Evolutionary conservation across 2,888 invertebrate species (phyloP), one percentile per base, ranked within the genome.

Genomic region (Portevinia maculata): DNA sequence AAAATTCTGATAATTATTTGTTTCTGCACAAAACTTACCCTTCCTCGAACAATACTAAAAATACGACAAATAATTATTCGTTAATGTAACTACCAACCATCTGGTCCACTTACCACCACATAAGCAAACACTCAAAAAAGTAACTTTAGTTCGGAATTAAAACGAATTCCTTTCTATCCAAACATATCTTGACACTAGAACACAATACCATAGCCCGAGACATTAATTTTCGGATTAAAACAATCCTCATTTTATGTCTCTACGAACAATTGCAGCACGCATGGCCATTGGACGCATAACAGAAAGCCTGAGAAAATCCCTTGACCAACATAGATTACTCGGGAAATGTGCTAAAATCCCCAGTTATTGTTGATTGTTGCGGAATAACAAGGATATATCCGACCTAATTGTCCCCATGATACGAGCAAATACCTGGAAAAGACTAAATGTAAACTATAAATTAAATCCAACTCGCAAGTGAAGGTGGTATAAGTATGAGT

Each of bases 341-440:
- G 8, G 30, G 21, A 19, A 55, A 48, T 69, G 46, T 69, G 67
- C 34, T 69, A 37, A 69, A 64, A 52, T 11, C 44, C 24, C 28
- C 28, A 34, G 53, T 24, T 55, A 32, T 34, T 69, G 69, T 48
- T 57, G 55, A 69, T 57, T 67, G 46, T 67, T n/a, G 46, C 55
- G 24, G 48, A 69, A 69, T 57, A 57, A 69, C 55, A 69, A 69
- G 67, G 55, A 69, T 69, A 46, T 19, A 41, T 34, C 34, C 34
- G 34, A 48, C 34, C 48, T 57, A 69, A 57, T 57, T 69, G 46
- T 57, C 69, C 55, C 32, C 57, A 15, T 57, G 48, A 34, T 39
- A 50, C 24, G 8, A 48, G 19, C 19, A 19, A 37, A 57, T 48
- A 48, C 69, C 34, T 57, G 37, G 13, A 37, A 34, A 69, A 28